These are phyloP conservation scores for Heliconius aoede DNA, from an alignment of 2,888 invertebrate species.

Conservation along the genomic window DNA sequence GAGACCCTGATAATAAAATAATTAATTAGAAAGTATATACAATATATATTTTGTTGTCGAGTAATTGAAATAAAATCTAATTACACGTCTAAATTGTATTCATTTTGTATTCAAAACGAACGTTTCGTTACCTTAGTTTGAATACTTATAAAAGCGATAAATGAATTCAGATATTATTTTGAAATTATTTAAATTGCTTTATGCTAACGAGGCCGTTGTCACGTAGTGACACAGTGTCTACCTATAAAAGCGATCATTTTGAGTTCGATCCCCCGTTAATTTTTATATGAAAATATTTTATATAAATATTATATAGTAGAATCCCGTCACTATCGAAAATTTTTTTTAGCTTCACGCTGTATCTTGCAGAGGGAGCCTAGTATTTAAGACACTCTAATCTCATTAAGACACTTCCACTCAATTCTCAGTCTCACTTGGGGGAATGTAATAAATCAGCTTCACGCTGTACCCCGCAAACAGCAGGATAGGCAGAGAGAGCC, in stretches of 20 bases:
- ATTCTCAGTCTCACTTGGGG: too few species aligned
- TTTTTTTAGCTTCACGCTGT: too few species aligned
- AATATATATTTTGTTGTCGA: neutral
- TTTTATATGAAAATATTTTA: too few species aligned
- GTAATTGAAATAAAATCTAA: conserved; percentile 10
- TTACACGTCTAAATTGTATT: neutral
- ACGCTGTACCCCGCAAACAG: too few species aligned
- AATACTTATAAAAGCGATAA: too few species aligned
- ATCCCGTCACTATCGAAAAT: too few species aligned
- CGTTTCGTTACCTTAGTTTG: neutral
- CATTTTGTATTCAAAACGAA: neutral
- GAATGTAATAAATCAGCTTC: too few species aligned
- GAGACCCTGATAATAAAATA: neutral
- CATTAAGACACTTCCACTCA: too few species aligned
- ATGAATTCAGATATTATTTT: neutral
- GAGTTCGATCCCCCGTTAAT: neutral
- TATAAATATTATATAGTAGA: too few species aligned
- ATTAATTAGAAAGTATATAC: neutral
- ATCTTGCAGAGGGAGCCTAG: too few species aligned
- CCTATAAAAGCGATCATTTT: neutral
- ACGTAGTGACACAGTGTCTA: neutral
- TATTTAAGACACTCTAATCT: too few species aligned
- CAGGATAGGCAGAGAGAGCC: too few species aligned
- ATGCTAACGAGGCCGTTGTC: neutral
- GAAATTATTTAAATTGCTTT: neutral